phyloP scores from a whole-genome alignment of 2,888 invertebrate species.

The Melanargia galathea region DNA sequence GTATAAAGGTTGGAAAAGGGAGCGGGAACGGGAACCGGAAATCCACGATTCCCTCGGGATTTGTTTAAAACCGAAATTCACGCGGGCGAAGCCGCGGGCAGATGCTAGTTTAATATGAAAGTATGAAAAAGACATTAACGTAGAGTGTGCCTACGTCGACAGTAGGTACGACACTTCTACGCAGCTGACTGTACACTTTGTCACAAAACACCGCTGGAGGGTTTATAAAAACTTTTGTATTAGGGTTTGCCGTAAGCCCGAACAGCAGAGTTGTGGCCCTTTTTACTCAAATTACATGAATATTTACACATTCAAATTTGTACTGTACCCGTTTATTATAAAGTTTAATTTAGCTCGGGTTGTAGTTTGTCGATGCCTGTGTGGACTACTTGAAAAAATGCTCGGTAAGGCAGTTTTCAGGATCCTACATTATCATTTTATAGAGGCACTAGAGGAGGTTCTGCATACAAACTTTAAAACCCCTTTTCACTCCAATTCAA shows the following conservation, averaged over 20 bases:
- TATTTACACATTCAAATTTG: conserved; percentile 3
- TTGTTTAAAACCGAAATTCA: too few relatives aligned
- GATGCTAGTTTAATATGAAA: background rate
- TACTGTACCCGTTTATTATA: conserved; percentile 8
- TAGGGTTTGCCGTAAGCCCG: conserved; percentile 23
- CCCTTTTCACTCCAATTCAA: too few relatives aligned
- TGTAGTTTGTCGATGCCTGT: conserved; percentile 2
- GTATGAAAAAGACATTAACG: background rate
- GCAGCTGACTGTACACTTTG: conserved; percentile 14
- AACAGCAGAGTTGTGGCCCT: conserved; percentile 23
- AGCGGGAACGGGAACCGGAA: too few relatives aligned
- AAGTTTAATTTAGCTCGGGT: conserved; percentile 20
- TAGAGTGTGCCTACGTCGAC: background rate
- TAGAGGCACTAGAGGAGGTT: conserved; percentile 1
- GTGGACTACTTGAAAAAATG: conserved; percentile 24
- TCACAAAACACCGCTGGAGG: conserved; percentile 17
- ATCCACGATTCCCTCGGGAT: too few relatives aligned
- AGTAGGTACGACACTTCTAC: conserved; percentile 2
- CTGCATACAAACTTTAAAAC: background rate
- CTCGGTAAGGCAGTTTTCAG: conserved; percentile 34
- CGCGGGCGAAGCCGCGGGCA: too few relatives aligned
- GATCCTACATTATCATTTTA: conserved; percentile 31
- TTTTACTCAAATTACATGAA: background rate
- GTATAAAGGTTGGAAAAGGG: too few relatives aligned
- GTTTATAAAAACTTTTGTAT: conserved; percentile 27